Evolutionary conservation across 1,140 invertebrate genomes (phyloP).

Genomic region (Musca vetustissima): DNA sequence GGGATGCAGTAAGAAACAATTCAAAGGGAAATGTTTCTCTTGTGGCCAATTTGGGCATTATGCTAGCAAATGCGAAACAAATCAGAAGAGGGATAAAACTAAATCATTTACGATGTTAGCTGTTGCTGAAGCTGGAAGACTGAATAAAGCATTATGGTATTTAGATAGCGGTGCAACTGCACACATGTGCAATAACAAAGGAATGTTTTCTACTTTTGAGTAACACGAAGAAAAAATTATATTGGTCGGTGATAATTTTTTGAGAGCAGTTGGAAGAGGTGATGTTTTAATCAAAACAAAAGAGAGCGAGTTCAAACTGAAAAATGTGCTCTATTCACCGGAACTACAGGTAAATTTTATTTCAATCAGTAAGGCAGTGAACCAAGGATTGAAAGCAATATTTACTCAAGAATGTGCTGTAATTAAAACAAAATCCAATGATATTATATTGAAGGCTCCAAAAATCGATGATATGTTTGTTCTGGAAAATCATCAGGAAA

Average conservation of each 20-base stretch:
- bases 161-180: slow-evolving; percentile 32
- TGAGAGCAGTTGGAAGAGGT: too few relatives aligned
- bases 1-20: background rate
- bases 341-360: slow-evolving; percentile 36
- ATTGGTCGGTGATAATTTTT: too few relatives aligned
- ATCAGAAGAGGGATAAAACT: background rate
- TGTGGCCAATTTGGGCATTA: slow-evolving; percentile 2
- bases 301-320: slow-evolving; percentile 1
- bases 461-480: too few relatives aligned
- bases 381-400: slow-evolving; percentile 23
- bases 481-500: too few relatives aligned
- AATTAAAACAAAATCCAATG: background rate
- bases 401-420: background rate
- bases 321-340: slow-evolving; percentile 33
- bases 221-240: too few relatives aligned
- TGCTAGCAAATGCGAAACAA: slow-evolving; percentile 13
- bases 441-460: slow-evolving; percentile 5
- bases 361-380: slow-evolving; percentile 35
- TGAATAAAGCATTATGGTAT: slow-evolving; percentile 26
- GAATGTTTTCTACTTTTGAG: slow-evolving; percentile 16
- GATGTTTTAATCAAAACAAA: too few relatives aligned
- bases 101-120: background rate
- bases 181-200: slow-evolving; percentile 29
- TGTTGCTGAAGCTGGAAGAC: background rate
- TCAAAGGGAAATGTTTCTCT: slow-evolving; percentile 10